These are phyloP conservation scores for Sebastes kiyomatsui DNA, from an alignment of 2,797 vertebrate genomes.

Conservation along the genomic window DNA sequence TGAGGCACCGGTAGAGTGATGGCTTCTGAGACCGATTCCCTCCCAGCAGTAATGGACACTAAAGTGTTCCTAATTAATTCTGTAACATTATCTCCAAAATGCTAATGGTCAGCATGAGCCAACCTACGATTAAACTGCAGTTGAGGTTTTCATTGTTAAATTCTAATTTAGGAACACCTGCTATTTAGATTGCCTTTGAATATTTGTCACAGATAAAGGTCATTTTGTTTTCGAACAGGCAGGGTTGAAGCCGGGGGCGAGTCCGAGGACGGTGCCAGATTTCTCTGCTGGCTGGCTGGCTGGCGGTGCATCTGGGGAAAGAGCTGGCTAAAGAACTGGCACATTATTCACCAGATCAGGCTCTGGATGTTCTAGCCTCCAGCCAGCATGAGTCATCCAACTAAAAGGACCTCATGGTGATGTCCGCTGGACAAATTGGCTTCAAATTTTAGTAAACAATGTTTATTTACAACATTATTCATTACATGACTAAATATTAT, in stretches of 20 bases:
- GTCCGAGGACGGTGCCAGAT: slow-evolving; percentile 14
- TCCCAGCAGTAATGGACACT: slow-evolving; percentile 30
- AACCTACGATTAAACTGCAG: slow-evolving; percentile 19
- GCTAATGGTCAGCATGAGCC: slow-evolving; percentile 41
- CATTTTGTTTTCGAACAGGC: slow-evolving; percentile 39
- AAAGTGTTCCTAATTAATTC: slow-evolving; percentile 63
- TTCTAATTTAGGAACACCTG: slow-evolving; percentile 65
- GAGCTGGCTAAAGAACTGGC: slow-evolving; percentile 42
- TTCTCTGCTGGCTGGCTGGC: slow-evolving; percentile 5
- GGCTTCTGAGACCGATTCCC: slow-evolving; percentile 15
- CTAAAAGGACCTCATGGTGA: neutral
- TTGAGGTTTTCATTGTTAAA: slow-evolving; percentile 44
- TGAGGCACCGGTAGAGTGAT: neutral
- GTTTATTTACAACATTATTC: neutral
- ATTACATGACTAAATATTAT: neutral
- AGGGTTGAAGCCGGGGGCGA: slow-evolving; percentile 12
- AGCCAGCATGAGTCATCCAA: slow-evolving; percentile 4
- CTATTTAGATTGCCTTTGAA: slow-evolving; percentile 48
- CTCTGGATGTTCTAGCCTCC: neutral
- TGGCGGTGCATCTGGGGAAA: neutral
- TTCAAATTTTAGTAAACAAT: neutral
- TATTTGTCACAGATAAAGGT: slow-evolving; percentile 60
- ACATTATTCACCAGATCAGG: neutral
- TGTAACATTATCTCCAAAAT: slow-evolving; percentile 58
- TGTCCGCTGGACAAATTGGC: neutral